Percentiles rank a stretch among this genome's conserved stretches.
phyloP scores from a whole-genome alignment of 2,113 vertebrate species.

The Ptyas mucosa region DNA sequence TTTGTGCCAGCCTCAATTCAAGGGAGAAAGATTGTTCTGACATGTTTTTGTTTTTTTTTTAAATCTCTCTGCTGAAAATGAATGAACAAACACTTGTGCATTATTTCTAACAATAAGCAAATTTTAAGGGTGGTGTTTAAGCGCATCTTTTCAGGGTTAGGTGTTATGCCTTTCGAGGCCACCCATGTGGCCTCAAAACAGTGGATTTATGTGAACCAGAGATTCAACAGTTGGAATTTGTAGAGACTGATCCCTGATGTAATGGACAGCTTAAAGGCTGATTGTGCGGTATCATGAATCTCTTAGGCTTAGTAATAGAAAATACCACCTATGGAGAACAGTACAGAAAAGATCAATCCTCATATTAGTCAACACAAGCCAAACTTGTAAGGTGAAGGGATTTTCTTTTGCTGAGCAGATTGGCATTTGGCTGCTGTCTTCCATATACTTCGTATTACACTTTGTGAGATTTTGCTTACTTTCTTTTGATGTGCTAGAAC shows the following conservation, averaged over 20 bases:
- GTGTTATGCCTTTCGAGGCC: not conserved
- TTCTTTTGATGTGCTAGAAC: not conserved
- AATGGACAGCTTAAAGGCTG: not conserved
- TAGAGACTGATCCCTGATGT: too few species aligned
- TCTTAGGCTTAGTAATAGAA: not conserved
- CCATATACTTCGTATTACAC: not conserved
- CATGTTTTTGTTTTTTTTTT: not conserved
- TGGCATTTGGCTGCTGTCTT: not conserved
- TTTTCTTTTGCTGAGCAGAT: not conserved
- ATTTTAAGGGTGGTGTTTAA: not conserved
- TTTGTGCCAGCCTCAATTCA: not conserved
- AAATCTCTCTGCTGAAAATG: not conserved
- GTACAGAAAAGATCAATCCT: not conserved
- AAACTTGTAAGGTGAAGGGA: not conserved
- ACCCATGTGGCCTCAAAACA: rapidly evolving
- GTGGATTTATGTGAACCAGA: not conserved
- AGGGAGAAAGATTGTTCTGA: not conserved
- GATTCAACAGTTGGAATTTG: not conserved
- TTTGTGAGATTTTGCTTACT: not conserved
- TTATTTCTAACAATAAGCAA: not conserved
- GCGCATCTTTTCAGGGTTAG: not conserved
- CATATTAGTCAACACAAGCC: not conserved
- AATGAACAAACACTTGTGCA: not conserved
- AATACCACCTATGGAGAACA: not conserved
- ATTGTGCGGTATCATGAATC: not conserved